Evolutionary conservation across 2,888 invertebrate genomes (phyloP).

Genomic region (Brenthis ino): DNA sequence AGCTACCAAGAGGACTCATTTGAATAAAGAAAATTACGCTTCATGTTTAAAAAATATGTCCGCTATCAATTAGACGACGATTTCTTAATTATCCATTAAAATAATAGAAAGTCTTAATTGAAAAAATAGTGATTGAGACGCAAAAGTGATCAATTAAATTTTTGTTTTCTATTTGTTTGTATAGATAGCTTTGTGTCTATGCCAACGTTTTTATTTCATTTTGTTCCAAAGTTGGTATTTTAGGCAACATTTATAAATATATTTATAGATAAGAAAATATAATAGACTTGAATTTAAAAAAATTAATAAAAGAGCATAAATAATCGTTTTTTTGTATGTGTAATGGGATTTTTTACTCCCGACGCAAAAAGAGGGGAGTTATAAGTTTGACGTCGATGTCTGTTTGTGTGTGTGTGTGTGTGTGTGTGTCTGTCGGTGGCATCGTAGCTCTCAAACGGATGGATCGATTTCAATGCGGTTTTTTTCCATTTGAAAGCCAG

Average conservation of each 20-base stretch:
- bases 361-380: too few species aligned
- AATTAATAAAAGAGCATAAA: too few species aligned
- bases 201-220: background rate
- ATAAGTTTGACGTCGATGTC: too few species aligned
- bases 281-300: too few species aligned
- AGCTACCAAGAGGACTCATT: constrained; percentile 75
- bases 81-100: constrained; percentile 79
- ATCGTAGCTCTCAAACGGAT: too few species aligned
- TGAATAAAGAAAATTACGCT: constrained; percentile 77
- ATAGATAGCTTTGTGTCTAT: background rate
- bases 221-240: background rate
- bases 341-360: too few species aligned
- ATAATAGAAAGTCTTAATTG: constrained; percentile 76
- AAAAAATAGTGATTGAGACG: constrained; percentile 70
- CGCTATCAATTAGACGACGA: constrained; percentile 73
- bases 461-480: too few species aligned
- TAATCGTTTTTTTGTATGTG: too few species aligned
- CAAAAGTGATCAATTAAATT: constrained; percentile 74
- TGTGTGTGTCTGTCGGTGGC: too few species aligned
- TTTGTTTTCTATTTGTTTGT: constrained; percentile 10
- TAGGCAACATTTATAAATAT: background rate
- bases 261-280: too few species aligned
- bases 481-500: too few species aligned
- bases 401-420: too few species aligned
- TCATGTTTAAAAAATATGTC: constrained; percentile 64